phyloP scores from a whole-genome alignment of 2,797 vertebrate species.

The Lophura swinhoii region DNA sequence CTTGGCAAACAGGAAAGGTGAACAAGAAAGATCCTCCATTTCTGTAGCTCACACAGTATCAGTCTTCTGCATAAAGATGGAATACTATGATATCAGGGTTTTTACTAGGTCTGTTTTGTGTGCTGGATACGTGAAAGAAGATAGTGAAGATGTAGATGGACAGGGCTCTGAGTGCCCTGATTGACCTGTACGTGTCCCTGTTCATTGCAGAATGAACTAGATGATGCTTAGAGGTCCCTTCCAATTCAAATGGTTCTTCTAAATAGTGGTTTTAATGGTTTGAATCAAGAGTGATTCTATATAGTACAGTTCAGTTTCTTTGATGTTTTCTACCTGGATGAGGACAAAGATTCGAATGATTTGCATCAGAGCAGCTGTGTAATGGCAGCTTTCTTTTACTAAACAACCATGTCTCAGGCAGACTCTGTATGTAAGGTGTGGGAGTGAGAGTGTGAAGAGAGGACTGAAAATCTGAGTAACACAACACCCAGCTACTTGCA shows the following conservation, averaged over 20 bases:
- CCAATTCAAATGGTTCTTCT: too few species aligned
- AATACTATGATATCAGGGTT: background rate
- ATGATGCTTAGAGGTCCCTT: too few species aligned
- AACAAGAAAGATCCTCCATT: background rate
- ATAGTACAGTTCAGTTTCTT: background rate
- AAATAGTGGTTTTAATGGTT: too few species aligned
- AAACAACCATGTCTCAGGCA: conserved; percentile 52
- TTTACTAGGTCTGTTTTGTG: background rate
- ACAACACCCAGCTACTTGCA: conserved; percentile 38
- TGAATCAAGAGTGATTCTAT: too few species aligned
- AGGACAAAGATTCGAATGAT: background rate
- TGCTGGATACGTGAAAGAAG: background rate
- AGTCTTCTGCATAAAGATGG: background rate
- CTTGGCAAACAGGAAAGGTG: background rate
- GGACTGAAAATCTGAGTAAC: conserved; percentile 59
- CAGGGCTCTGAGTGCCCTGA: too few species aligned
- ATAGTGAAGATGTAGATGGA: background rate
- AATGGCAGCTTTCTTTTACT: conserved; percentile 63
- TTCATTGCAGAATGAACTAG: too few species aligned
- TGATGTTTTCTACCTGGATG: background rate
- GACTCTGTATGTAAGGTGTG: conserved; percentile 47
- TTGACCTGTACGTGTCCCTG: too few species aligned
- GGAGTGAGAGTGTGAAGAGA: conserved; percentile 66
- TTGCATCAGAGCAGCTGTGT: background rate
- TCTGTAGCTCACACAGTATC: background rate